Base-by-base conservation (phyloP, 2,888 invertebrate genomes). In the Hoplodrina blanda region DNA sequence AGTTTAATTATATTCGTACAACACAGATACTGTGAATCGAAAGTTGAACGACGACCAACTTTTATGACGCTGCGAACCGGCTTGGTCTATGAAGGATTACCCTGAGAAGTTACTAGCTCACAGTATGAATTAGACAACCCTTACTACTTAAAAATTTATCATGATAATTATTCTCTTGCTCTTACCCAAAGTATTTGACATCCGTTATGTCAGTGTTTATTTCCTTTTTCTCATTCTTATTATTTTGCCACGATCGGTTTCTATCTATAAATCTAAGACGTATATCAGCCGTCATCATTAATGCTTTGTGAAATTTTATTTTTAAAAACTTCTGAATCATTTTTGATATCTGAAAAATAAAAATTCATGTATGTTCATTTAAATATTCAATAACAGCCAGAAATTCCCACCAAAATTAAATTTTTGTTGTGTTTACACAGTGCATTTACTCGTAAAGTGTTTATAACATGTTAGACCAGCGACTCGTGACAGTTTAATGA, bases 1-100 rank as follows among this genome's bases (percentile, higher is more conserved):
- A 87, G 86, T 85, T 87, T 86, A 87, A 88, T 87, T 87, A 87
- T 83, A 87, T 85, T 84, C 84, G 33, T 63, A 67, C 52, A 78
- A 76, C 79, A 85, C 62, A 69, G 67, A 73, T 83, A 82, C 81
- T 84, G 87, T 89, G 86, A 89, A 87, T 85, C 83, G 80, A 87
- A 90, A 90, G 89, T 90, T 90, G 80, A 83, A 76, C 78, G 69
- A 78, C 74, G 88, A 85, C 78, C 80, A 75, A 78, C 77, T 81
- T 81, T 76, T 82, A 82, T 75, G 68, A 81, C 57, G 81, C 68
- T 75, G 71, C 55, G 68, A 77, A 80, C 80, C 83, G 77, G 84
- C 79, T 74, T 81, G 82, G 80, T 84, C 87, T 88, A 89, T 90
- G 90, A 92, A 89, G 88, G 90, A 91, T 92, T 90, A 91, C 85